Percentiles rank a stretch among this genome's conserved stretches.
phyloP scores from a whole-genome alignment of 1,140 invertebrate genomes.

The Matsumurasca onukii region DNA sequence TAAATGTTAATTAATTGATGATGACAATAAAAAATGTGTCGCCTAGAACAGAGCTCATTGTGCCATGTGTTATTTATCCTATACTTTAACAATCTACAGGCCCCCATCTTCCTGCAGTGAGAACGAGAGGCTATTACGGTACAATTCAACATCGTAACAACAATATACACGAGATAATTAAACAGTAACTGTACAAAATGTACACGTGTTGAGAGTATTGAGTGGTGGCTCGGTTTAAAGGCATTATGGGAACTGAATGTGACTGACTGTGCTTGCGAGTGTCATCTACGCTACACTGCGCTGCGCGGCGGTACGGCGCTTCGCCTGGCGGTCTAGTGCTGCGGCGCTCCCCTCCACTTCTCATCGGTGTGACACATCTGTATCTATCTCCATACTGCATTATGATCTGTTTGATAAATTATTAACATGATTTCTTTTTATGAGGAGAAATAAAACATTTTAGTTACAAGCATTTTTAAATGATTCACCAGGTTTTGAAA shows the following conservation, averaged over 20 bases:
- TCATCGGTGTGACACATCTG: too few relatives aligned
- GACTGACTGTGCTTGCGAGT: too few relatives aligned
- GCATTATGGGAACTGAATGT: conserved; percentile 1
- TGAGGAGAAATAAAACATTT: too few relatives aligned
- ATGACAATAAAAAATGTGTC: conserved; percentile 29
- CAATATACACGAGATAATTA: conserved; percentile 14
- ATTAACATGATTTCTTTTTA: too few relatives aligned
- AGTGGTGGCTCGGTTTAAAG: conserved; percentile 13
- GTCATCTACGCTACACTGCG: too few relatives aligned
- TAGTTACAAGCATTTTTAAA: too few relatives aligned
- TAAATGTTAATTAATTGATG: conserved; percentile 29
- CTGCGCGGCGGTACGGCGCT: too few relatives aligned
- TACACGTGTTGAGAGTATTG: conserved; percentile 4
- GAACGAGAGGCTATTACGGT: background rate
- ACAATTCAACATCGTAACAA: conserved; percentile 14
- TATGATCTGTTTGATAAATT: too few relatives aligned
- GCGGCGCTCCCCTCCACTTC: too few relatives aligned
- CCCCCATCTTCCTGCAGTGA: background rate
- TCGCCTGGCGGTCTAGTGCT: too few relatives aligned
- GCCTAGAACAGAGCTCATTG: conserved; percentile 28
- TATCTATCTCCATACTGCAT: too few relatives aligned
- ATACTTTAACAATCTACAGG: conserved; percentile 17
- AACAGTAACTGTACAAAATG: conserved; percentile 20
- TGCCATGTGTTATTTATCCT: conserved; percentile 26
- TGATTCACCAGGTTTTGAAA: too few relatives aligned